These are phyloP conservation scores for Rosalia funebris DNA, from an alignment of 2,888 invertebrate species.

Conservation along the genomic window DNA sequence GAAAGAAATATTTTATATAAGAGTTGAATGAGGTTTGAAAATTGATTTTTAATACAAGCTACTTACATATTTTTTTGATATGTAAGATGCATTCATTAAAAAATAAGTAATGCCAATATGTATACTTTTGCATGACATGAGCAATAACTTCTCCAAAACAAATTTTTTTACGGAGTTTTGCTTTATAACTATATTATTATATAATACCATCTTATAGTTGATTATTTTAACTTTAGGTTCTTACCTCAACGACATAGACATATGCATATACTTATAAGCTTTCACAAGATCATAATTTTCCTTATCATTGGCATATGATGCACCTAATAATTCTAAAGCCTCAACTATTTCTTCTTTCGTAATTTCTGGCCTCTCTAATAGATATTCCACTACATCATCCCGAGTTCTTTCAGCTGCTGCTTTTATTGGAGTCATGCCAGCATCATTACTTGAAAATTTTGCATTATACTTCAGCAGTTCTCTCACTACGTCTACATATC, in stretches of 20 bases:
- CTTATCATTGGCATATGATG: constrained; percentile 93
- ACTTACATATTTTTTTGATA: too few species aligned
- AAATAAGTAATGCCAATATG: background rate
- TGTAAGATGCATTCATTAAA: too few species aligned
- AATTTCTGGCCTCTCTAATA: constrained; percentile 73
- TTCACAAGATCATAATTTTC: constrained; percentile 83
- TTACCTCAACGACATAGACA: constrained; percentile 81
- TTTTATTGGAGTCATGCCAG: constrained; percentile 85
- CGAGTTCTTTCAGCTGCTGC: constrained; percentile 87
- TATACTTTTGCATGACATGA: background rate
- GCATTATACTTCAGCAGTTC: constrained; percentile 81
- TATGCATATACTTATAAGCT: constrained; percentile 81
- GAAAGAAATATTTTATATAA: too few species aligned
- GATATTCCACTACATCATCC: constrained; percentile 77
- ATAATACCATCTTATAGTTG: too few species aligned
- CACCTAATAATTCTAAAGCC: constrained; percentile 88
- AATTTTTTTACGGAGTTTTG: too few species aligned
- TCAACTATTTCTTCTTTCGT: constrained; percentile 78
- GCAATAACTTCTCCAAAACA: too few species aligned
- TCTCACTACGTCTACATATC: constrained; percentile 81
- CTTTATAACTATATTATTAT: too few species aligned
- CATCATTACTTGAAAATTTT: constrained; percentile 76
- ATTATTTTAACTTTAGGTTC: too few species aligned
- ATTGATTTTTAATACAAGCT: too few species aligned
- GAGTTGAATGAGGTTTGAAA: too few species aligned